phyloP scores from a whole-genome alignment of 2,888 invertebrate species.

The Drosophila borborema region DNA sequence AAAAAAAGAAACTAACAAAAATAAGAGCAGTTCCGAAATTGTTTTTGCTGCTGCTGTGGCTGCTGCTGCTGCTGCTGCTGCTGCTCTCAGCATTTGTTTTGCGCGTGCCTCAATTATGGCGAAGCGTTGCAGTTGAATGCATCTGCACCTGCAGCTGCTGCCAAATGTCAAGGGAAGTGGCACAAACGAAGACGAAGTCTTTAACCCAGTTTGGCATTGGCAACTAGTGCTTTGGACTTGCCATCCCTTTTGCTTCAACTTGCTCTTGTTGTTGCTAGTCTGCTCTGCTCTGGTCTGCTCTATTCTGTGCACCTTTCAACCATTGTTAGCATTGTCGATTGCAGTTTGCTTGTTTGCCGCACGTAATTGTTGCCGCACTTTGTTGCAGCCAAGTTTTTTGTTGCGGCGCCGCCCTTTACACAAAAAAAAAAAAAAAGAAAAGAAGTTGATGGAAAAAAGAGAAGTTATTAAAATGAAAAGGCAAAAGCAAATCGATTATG shows the following conservation, averaged over 20 bases:
- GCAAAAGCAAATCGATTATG: constrained; percentile 74
- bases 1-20: background rate
- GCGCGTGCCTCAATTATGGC: constrained; percentile 73
- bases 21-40: constrained; percentile 4
- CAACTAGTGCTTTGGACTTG: background rate
- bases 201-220: constrained; percentile 69
- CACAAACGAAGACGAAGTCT: constrained; percentile 50
- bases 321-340: constrained; percentile 67
- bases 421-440: no score
- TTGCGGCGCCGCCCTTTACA: constrained; percentile 10
- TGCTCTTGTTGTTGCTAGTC: background rate
- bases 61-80: constrained; percentile 12
- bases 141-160: constrained; percentile 28
- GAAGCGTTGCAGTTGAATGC: constrained; percentile 35
- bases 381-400: constrained; percentile 33
- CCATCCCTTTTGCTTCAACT: background rate
- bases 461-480: constrained; percentile 77
- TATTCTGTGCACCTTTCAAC: constrained; percentile 11
- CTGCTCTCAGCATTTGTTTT: constrained; percentile 39
- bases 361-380: constrained; percentile 77
- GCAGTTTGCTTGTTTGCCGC: constrained; percentile 67
- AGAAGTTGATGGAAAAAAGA: constrained; percentile 9
- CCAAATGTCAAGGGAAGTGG: constrained; percentile 76
- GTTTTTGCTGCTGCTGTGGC: background rate
- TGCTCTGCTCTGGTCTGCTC: background rate